Evolutionary conservation across 2,113 vertebrate genomes (phyloP), one percentile per base, ranked within the genome.

Genomic region (Tylochromis polylepis): DNA sequence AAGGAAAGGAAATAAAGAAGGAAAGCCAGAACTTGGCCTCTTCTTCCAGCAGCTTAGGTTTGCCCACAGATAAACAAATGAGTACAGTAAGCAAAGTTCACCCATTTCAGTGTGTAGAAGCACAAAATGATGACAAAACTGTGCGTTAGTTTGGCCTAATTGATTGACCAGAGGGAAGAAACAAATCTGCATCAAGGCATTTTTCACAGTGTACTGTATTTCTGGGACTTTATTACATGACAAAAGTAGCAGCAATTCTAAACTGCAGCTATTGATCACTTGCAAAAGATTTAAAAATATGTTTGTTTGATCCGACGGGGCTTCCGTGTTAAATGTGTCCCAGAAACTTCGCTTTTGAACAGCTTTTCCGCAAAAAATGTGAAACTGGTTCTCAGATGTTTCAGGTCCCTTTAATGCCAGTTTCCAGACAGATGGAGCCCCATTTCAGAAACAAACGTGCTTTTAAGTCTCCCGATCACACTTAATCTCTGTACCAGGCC

Each of bases 1-100:
- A 87, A 70, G 81, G 55, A 62, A 22, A 8, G 95, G 86, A 89
- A 92, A 94, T 95, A 95, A 93, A 94, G 87, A 88, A 62, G 90
- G 43, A 83, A 46, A 67, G 72, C 60, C 29, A 77, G 59, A 80
- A 11, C 43, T 56, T 43, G 2, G 18, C 79, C 65, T 81, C 27
- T 78, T 60, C 86, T 83, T 38, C 53, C 83, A 87, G 49, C 62
- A 82, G 75, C 53, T 60, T 57, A 16, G 12, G 31, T 77, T 41
- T 57, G 29, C 46, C 27, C 9, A 59, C 22, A 89, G 55, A 81
- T 16, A 81, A 57, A 80, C 20, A 85, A 62, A 78, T 7, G 77
- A 75, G 80, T 36, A 57, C 38, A 55, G 72, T 53, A 34, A 77
- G 55, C 59, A 38, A 43, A 51, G 43, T 24, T 43, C 14, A 83